Percentiles rank a stretch among this genome's conserved stretches.
Evolutionary conservation across 2,888 invertebrate genomes (phyloP).

Genomic region (Limnephilus rhombicus): DNA sequence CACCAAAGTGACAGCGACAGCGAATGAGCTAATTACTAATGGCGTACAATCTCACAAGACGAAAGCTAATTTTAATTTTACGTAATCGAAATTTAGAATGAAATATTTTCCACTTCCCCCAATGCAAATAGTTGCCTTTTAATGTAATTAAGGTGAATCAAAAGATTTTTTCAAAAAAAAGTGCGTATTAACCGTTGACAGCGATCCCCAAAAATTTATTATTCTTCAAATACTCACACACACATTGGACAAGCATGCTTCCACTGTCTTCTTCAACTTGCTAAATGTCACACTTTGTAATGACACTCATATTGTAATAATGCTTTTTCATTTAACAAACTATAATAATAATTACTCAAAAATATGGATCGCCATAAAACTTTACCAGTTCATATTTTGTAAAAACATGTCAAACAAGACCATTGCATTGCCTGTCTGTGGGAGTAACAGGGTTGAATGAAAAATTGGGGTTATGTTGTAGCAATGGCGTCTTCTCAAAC

Average conservation of each 20-base stretch:
- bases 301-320: neutral
- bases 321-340: neutral
- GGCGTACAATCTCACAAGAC: too few relatives aligned
- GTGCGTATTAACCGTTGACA: too few relatives aligned
- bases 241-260: neutral
- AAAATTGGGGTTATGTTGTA: slow-evolving; percentile 48
- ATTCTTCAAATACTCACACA: neutral
- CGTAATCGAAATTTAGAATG: too few relatives aligned
- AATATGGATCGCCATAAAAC: neutral
- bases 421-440: slow-evolving; percentile 1
- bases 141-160: too few relatives aligned
- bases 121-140: too few relatives aligned
- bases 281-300: neutral
- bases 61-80: too few relatives aligned
- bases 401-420: neutral
- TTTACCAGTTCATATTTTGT: neutral
- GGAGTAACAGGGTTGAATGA: slow-evolving; percentile 50
- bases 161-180: too few relatives aligned
- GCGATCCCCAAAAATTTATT: too few relatives aligned
- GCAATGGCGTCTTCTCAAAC: slow-evolving; percentile 39
- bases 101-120: too few relatives aligned
- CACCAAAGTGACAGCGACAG: too few relatives aligned
- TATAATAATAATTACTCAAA: neutral
- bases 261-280: neutral
- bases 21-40: too few relatives aligned